Evolutionary conservation across 2,113 vertebrate species (phyloP), one percentile per base, ranked within the genome.

Genomic region (Probosciger aterrimus): DNA sequence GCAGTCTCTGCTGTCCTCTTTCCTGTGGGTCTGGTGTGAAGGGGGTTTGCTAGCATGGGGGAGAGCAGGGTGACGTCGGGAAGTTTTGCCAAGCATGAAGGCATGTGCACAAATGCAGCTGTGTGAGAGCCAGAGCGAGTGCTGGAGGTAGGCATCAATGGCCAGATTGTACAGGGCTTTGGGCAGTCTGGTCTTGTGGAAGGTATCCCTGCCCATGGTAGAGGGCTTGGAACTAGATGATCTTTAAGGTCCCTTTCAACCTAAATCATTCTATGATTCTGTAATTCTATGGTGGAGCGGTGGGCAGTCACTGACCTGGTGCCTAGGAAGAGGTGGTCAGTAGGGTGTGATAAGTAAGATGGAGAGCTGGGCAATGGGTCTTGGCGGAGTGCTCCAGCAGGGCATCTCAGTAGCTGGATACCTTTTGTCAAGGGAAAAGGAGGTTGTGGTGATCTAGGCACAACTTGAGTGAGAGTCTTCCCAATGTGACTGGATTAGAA

Each of bases 1-100:
- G 44, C 43, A 24, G 47, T 30, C n/a, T 47, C 47, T 28, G 55
- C 65, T 81, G 47, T 25, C 24, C 24, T 67, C 65, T 74, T 80
- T 55, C 23, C 20, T 39, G 7, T 20, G 28, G 15, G 22, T 75
- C 27, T 86, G 37, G 6, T 49, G 50, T 43, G n/a, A 69, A 46
- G 6, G 6, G 18, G 17, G 0, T 15, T 46, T 75, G 43, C 37
- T 17, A 18, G 55, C 18, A 2, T 23, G 19, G 19, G 6, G 5
- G 23, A 75, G 33, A 68, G 47, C 49, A 52, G 62, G 6, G 31
- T 16, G 39, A 3, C 0, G 2, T 37, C 0, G 0, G 39, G 65
- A 60, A 33, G 74, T 82, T 75, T 53, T 70, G n/a, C 31, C 1
- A 3, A 16, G 11, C 0, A 0, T 2, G 3, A 47, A 76, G 79